These are phyloP conservation scores for Puma concolor DNA, from an alignment of 2,113 vertebrate species.

Conservation along the genomic window DNA sequence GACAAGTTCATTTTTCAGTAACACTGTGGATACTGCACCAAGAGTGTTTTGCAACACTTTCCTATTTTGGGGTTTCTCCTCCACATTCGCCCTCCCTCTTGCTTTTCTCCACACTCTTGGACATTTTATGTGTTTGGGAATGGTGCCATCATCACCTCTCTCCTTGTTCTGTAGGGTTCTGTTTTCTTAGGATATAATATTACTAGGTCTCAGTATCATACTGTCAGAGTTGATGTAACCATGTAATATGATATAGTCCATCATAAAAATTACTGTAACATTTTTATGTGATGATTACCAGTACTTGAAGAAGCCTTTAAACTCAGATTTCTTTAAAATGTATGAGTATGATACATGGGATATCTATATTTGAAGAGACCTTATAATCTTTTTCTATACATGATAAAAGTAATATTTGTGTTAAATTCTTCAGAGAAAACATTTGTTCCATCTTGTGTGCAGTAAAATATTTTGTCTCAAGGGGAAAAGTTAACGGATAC, in stretches of 20 bases:
- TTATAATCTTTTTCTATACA: background rate
- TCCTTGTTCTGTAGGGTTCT: background rate
- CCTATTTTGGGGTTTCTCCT: background rate
- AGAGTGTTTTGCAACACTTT: background rate
- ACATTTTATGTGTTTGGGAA: background rate
- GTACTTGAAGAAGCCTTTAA: background rate
- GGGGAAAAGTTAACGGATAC: background rate
- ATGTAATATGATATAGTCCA: background rate
- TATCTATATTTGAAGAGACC: background rate
- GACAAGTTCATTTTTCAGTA: background rate
- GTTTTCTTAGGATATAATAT: background rate
- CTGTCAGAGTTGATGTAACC: background rate
- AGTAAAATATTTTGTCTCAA: slow-evolving; percentile 39
- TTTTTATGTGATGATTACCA: slow-evolving; percentile 16
- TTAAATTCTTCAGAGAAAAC: slow-evolving; percentile 26
- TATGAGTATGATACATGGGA: background rate
- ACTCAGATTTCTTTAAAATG: background rate
- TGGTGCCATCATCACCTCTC: background rate
- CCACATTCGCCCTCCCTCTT: background rate
- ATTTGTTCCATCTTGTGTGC: background rate
- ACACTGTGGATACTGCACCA: background rate
- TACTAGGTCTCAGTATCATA: background rate
- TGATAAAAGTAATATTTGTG: background rate
- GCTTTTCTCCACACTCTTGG: background rate
- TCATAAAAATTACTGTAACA: slow-evolving; percentile 3